A percentile compares a stretch with the other conserved stretches of the same genome.
phyloP scores from a whole-genome alignment of 2,797 vertebrate genomes.

The Brotogeris chrysoptera region DNA sequence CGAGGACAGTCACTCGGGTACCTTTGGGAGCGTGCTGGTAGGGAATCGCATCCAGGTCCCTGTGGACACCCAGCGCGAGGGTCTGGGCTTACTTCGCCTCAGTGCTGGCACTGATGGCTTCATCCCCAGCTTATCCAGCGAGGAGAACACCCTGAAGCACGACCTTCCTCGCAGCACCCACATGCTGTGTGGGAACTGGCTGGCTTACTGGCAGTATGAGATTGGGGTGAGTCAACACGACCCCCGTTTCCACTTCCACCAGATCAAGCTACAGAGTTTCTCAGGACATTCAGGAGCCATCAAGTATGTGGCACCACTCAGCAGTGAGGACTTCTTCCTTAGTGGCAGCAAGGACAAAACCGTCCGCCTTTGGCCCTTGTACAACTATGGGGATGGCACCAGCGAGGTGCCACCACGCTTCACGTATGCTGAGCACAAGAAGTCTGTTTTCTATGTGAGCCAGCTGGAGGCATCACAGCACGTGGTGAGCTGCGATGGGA shows the following conservation, averaged over 20 bases:
- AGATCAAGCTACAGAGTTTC: conserved; percentile 96
- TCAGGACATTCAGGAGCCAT: conserved; percentile 88
- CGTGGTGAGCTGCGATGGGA: conserved; percentile 97
- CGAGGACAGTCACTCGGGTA: conserved; percentile 84
- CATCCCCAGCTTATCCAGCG: conserved; percentile 67
- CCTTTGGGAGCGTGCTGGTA: conserved; percentile 92
- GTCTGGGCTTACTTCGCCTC: conserved; percentile 60
- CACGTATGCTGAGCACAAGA: conserved; percentile 88
- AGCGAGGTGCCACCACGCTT: conserved; percentile 85
- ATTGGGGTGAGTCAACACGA: conserved; percentile 96
- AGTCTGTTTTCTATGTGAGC: conserved; percentile 91
- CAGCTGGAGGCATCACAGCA: conserved; percentile 91
- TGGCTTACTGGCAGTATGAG: conserved; percentile 98
- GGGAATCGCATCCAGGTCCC: conserved; percentile 98
- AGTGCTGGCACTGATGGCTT: conserved; percentile 75
- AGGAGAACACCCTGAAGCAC: conserved; percentile 88
- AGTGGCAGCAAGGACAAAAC: conserved; percentile 97
- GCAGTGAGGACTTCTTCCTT: conserved; percentile 94
- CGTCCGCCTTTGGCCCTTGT: conserved; percentile 93
- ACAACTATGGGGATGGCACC: conserved; percentile 93
- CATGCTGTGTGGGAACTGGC: conserved; percentile 94
- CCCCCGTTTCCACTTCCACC: conserved; percentile 95
- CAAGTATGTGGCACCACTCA: conserved; percentile 89
- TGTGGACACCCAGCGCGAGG: conserved; percentile 73
- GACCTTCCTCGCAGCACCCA: conserved; percentile 90